Conservation (phyloP, 2,888 invertebrate species). For the Syritta pipiens region DNA sequence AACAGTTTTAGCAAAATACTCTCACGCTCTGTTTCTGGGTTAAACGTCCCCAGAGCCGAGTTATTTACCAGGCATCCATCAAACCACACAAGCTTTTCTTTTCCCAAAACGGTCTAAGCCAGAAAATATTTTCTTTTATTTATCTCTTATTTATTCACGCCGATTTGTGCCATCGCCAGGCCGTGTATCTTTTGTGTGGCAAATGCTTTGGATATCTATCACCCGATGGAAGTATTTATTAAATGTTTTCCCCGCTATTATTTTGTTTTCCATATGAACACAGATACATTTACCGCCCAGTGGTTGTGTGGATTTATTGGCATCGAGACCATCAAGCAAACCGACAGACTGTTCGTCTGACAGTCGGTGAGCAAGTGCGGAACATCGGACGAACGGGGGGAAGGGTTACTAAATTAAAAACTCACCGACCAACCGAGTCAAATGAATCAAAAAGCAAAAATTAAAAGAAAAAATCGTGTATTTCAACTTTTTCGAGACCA, state of each 20-base stretch:
- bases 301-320: slow-evolving; percentile 44
- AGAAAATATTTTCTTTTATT: background rate
- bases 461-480: too few species aligned
- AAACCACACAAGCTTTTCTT: too few species aligned
- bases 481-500: slow-evolving; percentile 40
- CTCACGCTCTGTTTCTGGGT: too few species aligned
- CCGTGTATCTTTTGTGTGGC: too few species aligned
- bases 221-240: slow-evolving; percentile 35
- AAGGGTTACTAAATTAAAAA: slow-evolving; percentile 56
- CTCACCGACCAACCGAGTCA: slow-evolving; percentile 31
- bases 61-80: too few species aligned
- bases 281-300: background rate
- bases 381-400: background rate
- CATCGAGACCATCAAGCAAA: slow-evolving; percentile 23
- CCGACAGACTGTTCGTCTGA: slow-evolving; percentile 32
- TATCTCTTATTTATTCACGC: slow-evolving; percentile 10
- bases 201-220: slow-evolving; percentile 37
- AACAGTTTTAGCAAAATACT: too few species aligned
- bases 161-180: too few species aligned
- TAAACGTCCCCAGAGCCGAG: too few species aligned
- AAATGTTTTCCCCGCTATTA: slow-evolving; percentile 34
- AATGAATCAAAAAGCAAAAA: slow-evolving; percentile 63
- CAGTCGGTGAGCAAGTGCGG: slow-evolving; percentile 29
- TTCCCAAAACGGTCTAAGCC: slow-evolving; percentile 8
- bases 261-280: slow-evolving; percentile 15